These are phyloP conservation scores for Halocaridina rubra DNA, from an alignment of 2,888 invertebrate genomes.

Conservation along the genomic window DNA sequence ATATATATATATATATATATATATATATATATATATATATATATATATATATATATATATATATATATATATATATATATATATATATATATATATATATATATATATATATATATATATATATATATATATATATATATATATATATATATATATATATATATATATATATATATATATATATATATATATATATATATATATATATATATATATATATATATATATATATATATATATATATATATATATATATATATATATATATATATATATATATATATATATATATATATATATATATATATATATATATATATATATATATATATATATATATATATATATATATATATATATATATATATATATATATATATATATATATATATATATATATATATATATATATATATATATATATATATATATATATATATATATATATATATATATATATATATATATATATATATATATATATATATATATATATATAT, in stretches of 20 bases:
- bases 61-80: no score
- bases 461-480: neutral
- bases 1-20: neutral
- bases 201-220: no score
- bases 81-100: no score
- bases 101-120: no score
- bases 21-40: neutral
- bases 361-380: slow-evolving; percentile 8
- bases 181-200: no score
- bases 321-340: neutral
- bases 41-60: neutral
- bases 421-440: slow-evolving; percentile 8
- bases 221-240: no score
- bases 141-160: no score
- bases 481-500: slow-evolving; percentile 8
- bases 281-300: no score
- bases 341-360: neutral
- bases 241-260: no score
- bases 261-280: no score
- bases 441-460: slow-evolving; percentile 3
- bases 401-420: slow-evolving; percentile 8
- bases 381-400: slow-evolving; percentile 8
- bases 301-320: neutral
- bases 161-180: no score
- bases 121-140: no score